Evolutionary conservation across 1,140 invertebrate species (phyloP), one percentile per base, ranked within the genome.

Genomic region (Popillia japonica): DNA sequence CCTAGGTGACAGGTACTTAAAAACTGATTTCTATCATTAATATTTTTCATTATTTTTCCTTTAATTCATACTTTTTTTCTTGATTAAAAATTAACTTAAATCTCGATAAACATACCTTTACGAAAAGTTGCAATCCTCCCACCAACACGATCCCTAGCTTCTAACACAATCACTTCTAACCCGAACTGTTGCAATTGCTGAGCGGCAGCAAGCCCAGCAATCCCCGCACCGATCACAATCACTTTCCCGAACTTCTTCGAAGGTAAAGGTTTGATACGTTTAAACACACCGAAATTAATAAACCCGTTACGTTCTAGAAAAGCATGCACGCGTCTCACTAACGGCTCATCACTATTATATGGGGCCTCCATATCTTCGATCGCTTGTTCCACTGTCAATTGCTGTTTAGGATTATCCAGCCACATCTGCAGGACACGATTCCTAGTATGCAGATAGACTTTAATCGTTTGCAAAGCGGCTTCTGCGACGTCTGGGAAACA

Each of bases 271-370:
- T 95, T 95, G 1, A 96, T 84, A 75, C 96, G 89, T 87, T 98
- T 97, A 86, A 97, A 99, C 23, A 99, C 93, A 0, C 98, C 98
- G 91, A 98, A 99, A 88, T 99, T 99, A 72, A 99, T 99, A 83
- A 96, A 98, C 7, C 98, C 97, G 88, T 99, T 96, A 78, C 98
- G 90, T 84, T 99, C 96, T 8, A 99, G 88, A 87, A 96, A 99
- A 0, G 95, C 93, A 89, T 98, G 96, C 74, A 98, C 92, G 81
- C 97, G 90, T 83, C 92, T 90, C 3, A 98, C 91, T 0, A 99
- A 87, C 7, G 92, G 90, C 2, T 82, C 76, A 88, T 99, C 96
- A 87, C 95, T 97, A 86, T 98, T 98, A 83, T 96, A 99, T 0
- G 96, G 96, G 14, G 94, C 88, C 87, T 98, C 96, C 84, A 99